A percentile compares a stretch with the other conserved stretches of the same genome.
These are phyloP conservation scores for Petrophora chlorosata DNA, from an alignment of 2,888 invertebrate species.

Conservation along the genomic window DNA sequence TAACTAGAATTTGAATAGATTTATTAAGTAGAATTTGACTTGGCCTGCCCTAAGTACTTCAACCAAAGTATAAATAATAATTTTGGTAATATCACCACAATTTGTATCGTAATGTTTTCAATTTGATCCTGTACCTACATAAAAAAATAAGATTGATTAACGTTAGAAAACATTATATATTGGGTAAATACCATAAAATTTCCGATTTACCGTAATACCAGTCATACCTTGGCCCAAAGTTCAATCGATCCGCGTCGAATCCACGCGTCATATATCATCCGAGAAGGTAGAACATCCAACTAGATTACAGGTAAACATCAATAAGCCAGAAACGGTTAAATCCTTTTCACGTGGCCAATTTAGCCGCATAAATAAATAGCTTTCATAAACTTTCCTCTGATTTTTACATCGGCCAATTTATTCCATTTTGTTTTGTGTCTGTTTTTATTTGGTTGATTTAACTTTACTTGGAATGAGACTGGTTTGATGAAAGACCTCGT, in stretches of 20 bases:
- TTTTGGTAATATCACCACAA: too few species aligned
- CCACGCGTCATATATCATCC: slow-evolving; percentile 16
- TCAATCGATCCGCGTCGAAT: slow-evolving; percentile 1
- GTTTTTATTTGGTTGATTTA: slow-evolving; percentile 17
- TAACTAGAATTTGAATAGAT: too few species aligned
- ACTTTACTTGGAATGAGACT: background rate
- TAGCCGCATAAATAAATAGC: slow-evolving; percentile 28
- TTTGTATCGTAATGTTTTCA: too few species aligned
- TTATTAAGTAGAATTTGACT: too few species aligned
- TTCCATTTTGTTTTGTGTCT: slow-evolving; percentile 15
- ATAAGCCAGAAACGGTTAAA: slow-evolving; percentile 23
- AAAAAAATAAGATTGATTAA: too few species aligned
- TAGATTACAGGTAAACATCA: slow-evolving; percentile 30
- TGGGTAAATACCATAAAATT: background rate
- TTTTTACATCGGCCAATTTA: slow-evolving; percentile 24
- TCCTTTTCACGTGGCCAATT: slow-evolving; percentile 27
- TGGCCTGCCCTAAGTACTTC: too few species aligned
- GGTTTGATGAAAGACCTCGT: slow-evolving; percentile 6
- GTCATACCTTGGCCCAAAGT: background rate
- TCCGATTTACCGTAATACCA: background rate
- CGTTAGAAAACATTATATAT: too few species aligned
- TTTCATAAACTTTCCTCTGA: slow-evolving; percentile 15
- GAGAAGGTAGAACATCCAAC: slow-evolving; percentile 14
- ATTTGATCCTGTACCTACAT: too few species aligned
- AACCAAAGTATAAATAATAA: too few species aligned